These are phyloP conservation scores for Tragelaphus buxtoni DNA, from an alignment of 2,113 vertebrate genomes.

Conservation along the genomic window DNA sequence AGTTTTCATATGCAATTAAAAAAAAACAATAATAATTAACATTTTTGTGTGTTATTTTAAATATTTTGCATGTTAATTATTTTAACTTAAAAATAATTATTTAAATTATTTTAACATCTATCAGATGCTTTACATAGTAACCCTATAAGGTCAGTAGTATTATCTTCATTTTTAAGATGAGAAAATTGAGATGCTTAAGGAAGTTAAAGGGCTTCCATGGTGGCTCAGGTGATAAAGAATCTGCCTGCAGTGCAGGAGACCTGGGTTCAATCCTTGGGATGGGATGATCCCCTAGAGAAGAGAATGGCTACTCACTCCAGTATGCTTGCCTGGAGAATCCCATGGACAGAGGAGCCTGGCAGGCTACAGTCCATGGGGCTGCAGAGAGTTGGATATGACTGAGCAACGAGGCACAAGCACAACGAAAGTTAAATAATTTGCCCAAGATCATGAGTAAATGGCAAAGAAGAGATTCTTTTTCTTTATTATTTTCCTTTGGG, in stretches of 20 bases:
- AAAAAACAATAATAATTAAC: neutral
- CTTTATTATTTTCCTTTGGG: neutral
- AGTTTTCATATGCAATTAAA: neutral
- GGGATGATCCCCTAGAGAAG: too few relatives aligned
- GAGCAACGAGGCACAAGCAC: rapidly evolving
- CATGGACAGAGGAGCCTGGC: neutral
- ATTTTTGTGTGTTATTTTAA: neutral
- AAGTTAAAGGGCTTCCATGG: neutral
- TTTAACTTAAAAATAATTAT: neutral
- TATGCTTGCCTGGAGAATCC: neutral
- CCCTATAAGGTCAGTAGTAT: neutral
- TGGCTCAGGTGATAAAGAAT: neutral
- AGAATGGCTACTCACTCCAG: neutral
- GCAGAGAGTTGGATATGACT: neutral
- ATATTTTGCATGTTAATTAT: neutral
- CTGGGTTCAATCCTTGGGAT: too few relatives aligned
- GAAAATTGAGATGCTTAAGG: neutral
- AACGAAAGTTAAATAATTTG: neutral
- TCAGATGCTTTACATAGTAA: neutral
- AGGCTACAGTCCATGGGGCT: neutral
- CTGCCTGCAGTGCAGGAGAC: neutral
- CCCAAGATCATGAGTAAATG: neutral
- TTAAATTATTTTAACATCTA: neutral
- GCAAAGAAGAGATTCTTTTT: neutral
- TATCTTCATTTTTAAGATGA: neutral